Conservation (phyloP, 2,797 vertebrate species). For the Iguana delicatissima region DNA sequence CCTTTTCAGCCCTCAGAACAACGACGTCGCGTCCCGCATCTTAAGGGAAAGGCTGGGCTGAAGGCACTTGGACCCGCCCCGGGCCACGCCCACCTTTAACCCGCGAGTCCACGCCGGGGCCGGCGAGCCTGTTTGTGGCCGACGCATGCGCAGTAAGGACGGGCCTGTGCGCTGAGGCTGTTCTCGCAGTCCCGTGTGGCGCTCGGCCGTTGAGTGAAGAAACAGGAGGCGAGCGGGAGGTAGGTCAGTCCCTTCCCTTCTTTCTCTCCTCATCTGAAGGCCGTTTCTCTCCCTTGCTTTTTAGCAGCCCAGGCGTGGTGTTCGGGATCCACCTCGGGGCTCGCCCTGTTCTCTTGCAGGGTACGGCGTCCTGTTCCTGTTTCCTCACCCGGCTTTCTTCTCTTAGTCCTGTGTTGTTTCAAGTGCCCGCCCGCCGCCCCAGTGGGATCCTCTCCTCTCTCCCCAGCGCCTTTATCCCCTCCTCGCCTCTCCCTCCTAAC, state of each 20-base stretch:
- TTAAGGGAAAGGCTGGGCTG: background rate
- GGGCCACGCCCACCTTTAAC: background rate
- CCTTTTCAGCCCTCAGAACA: background rate
- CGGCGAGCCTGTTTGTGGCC: accelerated
- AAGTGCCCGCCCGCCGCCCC: background rate
- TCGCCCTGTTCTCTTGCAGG: background rate
- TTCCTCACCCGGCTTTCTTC: accelerated
- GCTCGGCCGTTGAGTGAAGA: background rate
- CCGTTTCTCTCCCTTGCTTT: background rate
- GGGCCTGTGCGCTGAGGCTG: background rate
- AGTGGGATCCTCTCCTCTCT: too few relatives aligned
- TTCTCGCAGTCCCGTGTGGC: background rate
- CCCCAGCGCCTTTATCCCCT: background rate
- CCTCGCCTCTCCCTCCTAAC: background rate
- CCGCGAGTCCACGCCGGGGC: background rate
- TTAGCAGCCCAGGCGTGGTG: background rate
- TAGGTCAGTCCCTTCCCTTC: background rate
- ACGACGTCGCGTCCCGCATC: too few relatives aligned
- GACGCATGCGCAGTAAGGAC: slow-evolving; percentile 16
- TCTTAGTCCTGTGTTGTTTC: accelerated
- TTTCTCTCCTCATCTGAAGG: background rate
- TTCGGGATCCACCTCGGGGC: accelerated
- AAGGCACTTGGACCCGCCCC: too few relatives aligned
- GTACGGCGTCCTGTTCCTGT: background rate
- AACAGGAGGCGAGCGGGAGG: background rate